A percentile compares a stretch with the other conserved stretches of the same genome.
Evolutionary conservation across 2,797 vertebrate species (phyloP).

Genomic region (Enteromius unitaeniatus): DNA sequence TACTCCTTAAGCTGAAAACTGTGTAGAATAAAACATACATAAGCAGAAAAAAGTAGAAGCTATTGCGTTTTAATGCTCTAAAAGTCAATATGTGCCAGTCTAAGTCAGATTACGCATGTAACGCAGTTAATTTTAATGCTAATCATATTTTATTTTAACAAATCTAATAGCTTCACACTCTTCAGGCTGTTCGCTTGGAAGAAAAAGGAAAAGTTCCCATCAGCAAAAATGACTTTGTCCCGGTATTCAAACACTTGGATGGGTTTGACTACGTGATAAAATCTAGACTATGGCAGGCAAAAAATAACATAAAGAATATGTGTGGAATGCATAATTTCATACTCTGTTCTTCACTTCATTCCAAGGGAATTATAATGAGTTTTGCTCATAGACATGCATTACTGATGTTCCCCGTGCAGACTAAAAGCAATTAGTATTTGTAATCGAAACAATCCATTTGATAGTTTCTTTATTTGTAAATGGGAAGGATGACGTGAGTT

Average conservation of each 20-base stretch:
- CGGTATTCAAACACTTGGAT: conserved; percentile 18
- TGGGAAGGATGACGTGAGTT: background rate
- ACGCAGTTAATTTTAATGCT: background rate
- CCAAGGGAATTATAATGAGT: conserved; percentile 7
- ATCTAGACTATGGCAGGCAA: conserved; percentile 12
- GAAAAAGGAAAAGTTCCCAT: conserved; percentile 4
- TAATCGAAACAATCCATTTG: background rate
- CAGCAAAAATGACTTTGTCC: conserved; percentile 8
- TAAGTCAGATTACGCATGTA: background rate
- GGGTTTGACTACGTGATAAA: conserved; percentile 10
- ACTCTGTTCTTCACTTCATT: background rate
- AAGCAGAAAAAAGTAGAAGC: background rate
- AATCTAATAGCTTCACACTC: background rate
- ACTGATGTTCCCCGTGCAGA: background rate
- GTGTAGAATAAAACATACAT: background rate
- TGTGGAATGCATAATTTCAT: conserved; percentile 25
- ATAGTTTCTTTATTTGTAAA: conserved; percentile 4
- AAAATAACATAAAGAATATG: conserved; percentile 25
- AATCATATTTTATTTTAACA: background rate
- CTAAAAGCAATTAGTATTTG: conserved; percentile 6
- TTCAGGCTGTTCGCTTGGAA: background rate
- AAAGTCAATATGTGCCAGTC: background rate
- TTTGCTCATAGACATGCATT: background rate
- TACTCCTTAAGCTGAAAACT: background rate
- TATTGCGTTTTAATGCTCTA: too few relatives aligned